Conservation (phyloP, 1,140 invertebrate species). For the Saxidomus purpurata region DNA sequence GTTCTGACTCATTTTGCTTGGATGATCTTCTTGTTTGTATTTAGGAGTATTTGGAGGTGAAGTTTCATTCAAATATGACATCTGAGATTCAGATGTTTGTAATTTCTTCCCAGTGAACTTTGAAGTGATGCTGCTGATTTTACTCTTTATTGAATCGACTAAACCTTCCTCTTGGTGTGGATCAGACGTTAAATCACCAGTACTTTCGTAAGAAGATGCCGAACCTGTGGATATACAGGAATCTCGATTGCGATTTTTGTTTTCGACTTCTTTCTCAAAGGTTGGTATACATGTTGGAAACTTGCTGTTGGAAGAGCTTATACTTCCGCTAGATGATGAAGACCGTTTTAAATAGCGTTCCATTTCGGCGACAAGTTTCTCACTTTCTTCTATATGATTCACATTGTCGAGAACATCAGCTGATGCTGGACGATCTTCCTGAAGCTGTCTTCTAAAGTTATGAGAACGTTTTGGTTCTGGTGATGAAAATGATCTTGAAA, state of each 20-base stretch:
- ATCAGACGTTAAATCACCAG: not conserved
- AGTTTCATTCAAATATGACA: not conserved
- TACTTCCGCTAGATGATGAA: slow-evolving; percentile 54
- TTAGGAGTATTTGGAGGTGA: not conserved
- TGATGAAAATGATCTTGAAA: slow-evolving; percentile 59
- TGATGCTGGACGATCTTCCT: slow-evolving; percentile 57
- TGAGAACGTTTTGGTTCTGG: slow-evolving; percentile 25
- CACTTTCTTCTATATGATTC: slow-evolving; percentile 49
- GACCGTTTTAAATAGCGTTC: slow-evolving; percentile 60
- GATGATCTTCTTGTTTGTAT: slow-evolving; percentile 40
- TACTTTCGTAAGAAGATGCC: slow-evolving; percentile 60
- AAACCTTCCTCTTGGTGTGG: slow-evolving; percentile 36
- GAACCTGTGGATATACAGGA: slow-evolving; percentile 54
- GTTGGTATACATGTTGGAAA: slow-evolving; percentile 60
- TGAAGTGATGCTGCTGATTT: slow-evolving; percentile 48
- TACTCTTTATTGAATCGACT: slow-evolving; percentile 55
- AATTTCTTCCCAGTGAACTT: slow-evolving; percentile 46
- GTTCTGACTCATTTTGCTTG: slow-evolving; percentile 39
- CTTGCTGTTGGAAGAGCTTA: slow-evolving; percentile 47
- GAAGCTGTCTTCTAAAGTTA: not conserved
- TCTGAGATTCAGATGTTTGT: not conserved
- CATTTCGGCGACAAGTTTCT: slow-evolving; percentile 63
- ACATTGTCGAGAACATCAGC: slow-evolving; percentile 44
- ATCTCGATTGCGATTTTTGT: slow-evolving; percentile 39
- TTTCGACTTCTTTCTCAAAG: slow-evolving; percentile 45